Conservation (phyloP, 2,888 invertebrate species). For the Ctena decussata region DNA sequence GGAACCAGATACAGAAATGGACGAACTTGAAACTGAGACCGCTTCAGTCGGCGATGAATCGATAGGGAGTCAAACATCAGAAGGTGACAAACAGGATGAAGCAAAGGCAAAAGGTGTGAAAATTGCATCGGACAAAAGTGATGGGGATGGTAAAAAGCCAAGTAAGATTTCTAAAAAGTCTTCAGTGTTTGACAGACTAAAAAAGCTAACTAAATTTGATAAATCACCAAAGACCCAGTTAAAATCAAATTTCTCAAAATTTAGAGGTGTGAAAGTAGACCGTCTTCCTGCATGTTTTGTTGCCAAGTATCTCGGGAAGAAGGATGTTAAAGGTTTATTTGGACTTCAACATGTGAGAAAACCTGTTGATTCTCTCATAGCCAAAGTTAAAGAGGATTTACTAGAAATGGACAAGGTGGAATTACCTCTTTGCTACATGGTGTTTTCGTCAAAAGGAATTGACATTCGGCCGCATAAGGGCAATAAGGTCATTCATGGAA, state of each 20-base stretch:
- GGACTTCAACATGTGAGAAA: slow-evolving; percentile 84
- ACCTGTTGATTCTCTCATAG: slow-evolving; percentile 84
- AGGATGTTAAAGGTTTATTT: slow-evolving; percentile 80
- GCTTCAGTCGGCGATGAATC: slow-evolving; percentile 58
- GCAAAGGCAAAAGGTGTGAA: slow-evolving; percentile 34
- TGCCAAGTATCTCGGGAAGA: slow-evolving; percentile 85
- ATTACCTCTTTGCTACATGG: slow-evolving; percentile 83
- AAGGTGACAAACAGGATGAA: slow-evolving; percentile 21
- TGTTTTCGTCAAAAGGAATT: slow-evolving; percentile 82
- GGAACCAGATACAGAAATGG: slow-evolving; percentile 66
- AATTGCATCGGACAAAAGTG: slow-evolving; percentile 41
- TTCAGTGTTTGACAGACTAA: slow-evolving; percentile 72
- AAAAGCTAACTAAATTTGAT: slow-evolving; percentile 75
- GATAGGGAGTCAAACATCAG: slow-evolving; percentile 37
- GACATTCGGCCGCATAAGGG: slow-evolving; percentile 80
- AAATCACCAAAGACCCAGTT: slow-evolving; percentile 61
- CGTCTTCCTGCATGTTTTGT: slow-evolving; percentile 85
- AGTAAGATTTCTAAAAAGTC: slow-evolving; percentile 55
- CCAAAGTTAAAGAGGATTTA: slow-evolving; percentile 75
- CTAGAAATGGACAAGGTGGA: slow-evolving; percentile 77
- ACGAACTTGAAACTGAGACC: slow-evolving; percentile 36
- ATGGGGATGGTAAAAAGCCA: slow-evolving; percentile 41
- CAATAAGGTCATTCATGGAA: slow-evolving; percentile 75
- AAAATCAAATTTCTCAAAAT: slow-evolving; percentile 69
- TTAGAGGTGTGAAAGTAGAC: slow-evolving; percentile 80